These are phyloP conservation scores for Pseudomyrmex sp. DNA, from an alignment of 1,140 invertebrate species.

Conservation along the genomic window DNA sequence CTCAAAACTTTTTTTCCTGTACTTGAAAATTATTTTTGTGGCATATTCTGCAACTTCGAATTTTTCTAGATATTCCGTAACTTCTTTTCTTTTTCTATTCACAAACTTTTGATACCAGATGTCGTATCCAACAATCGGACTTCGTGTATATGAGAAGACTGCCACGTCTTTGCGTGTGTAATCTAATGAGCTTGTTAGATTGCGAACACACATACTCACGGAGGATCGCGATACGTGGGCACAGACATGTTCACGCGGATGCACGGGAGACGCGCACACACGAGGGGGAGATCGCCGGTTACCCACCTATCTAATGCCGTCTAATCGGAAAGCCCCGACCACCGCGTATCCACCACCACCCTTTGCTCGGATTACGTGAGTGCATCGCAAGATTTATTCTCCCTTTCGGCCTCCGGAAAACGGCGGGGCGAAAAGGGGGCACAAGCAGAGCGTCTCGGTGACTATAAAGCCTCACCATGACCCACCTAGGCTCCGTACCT, in stretches of 20 bases:
- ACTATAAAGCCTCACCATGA: constrained; percentile 70
- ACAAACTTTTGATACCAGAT: no score
- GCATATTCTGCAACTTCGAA: no score
- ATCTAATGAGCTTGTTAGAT: constrained; percentile 6
- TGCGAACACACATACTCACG: neutral
- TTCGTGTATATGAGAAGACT: no score
- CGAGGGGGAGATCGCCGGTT: constrained; percentile 24
- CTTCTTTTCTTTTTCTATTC: no score
- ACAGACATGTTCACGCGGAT: constrained; percentile 15
- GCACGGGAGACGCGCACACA: neutral
- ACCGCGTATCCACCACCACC: constrained; percentile 37
- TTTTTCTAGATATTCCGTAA: no score
- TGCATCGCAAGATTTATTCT: constrained; percentile 57
- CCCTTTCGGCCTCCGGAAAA: constrained; percentile 63
- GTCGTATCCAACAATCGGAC: no score
- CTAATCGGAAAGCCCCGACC: constrained; percentile 44
- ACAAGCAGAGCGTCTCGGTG: constrained; percentile 61
- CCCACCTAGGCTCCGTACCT: constrained; percentile 51
- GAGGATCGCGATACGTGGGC: constrained; percentile 39
- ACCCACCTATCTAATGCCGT: constrained; percentile 39
- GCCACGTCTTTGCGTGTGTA: neutral
- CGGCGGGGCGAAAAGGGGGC: constrained; percentile 66
- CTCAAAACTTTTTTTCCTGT: neutral
- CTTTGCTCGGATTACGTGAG: constrained; percentile 62
- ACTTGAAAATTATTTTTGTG: no score